phyloP scores from a whole-genome alignment of 2,797 vertebrate genomes.

The Mormyrus hasselquistii region DNA sequence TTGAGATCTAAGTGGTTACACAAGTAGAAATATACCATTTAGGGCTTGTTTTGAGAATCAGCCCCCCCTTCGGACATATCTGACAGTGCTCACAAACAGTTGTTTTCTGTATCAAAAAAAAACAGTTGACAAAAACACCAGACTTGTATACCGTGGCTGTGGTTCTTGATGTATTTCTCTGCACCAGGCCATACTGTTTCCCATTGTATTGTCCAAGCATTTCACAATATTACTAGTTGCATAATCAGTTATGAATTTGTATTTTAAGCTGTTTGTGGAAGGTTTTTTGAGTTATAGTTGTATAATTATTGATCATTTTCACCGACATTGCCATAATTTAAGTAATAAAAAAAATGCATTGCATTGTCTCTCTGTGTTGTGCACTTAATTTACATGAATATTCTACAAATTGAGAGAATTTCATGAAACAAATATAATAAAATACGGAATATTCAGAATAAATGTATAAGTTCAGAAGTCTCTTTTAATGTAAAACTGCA shows the following conservation, averaged over 20 bases:
- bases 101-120: background rate
- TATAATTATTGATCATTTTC: background rate
- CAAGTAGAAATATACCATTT: background rate
- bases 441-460: background rate
- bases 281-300: background rate
- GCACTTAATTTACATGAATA: background rate
- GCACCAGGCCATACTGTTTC: background rate
- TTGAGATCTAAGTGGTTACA: constrained; percentile 1
- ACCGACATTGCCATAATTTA: background rate
- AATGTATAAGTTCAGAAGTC: background rate
- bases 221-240: background rate
- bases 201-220: background rate
- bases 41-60: background rate
- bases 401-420: background rate
- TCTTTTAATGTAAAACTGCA: background rate
- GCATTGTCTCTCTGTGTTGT: background rate
- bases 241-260: background rate
- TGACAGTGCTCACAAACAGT: background rate
- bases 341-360: background rate
- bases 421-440: background rate
- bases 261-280: background rate
- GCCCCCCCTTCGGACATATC: background rate
- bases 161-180: background rate
- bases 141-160: background rate
- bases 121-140: background rate